Evolutionary conservation across 2,888 invertebrate genomes (phyloP), one percentile per base, ranked within the genome.

Genomic region (Oligia latruncula): DNA sequence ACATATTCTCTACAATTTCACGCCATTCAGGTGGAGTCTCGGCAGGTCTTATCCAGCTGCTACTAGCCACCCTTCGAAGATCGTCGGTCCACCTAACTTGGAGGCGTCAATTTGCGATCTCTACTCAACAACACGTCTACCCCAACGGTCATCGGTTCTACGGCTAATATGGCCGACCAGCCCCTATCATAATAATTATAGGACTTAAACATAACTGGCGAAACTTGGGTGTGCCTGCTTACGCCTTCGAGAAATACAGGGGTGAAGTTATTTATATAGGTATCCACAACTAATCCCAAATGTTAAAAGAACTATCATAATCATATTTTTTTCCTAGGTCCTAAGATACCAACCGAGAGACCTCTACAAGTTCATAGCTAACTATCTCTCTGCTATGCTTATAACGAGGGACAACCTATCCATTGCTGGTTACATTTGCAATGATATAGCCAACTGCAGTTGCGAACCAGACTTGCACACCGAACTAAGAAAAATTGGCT

Each of bases 311-410:
- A 46, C 40, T 52, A 35, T 35, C 23, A 35, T 23, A 15, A 43
- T 68, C n/a, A 20, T 29, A 0, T 4, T 15, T 29, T 66, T 46
- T 9, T 6, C 68, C 40, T 29, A 85, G 97, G 98, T 98, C 4
- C 92, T 98, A n/a, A 96, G 98, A 84, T 96, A 96, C 23, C 98
- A 98, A 90, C 98, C 98, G 0, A 91, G 93, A 60, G 95, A 98
- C 80, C 93, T 98, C 4, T 97, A 97, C 92, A 94, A 96, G 74
- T 98, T 98, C 91, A 97, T 98, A 80, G 97, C 98, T 0, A 97
- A 98, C 90, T 98, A 98, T 92, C 93, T 98, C 60, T 97, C 98
- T 84, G 97, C 97, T 0, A 92, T 98, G 89, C 93, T 98, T 80
- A 97, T 97, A 23, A 97, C 98, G 0, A 96, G 98, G 52, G 98